phyloP scores from a whole-genome alignment of 2,888 invertebrate species.

The Xanthorhoe designata region DNA sequence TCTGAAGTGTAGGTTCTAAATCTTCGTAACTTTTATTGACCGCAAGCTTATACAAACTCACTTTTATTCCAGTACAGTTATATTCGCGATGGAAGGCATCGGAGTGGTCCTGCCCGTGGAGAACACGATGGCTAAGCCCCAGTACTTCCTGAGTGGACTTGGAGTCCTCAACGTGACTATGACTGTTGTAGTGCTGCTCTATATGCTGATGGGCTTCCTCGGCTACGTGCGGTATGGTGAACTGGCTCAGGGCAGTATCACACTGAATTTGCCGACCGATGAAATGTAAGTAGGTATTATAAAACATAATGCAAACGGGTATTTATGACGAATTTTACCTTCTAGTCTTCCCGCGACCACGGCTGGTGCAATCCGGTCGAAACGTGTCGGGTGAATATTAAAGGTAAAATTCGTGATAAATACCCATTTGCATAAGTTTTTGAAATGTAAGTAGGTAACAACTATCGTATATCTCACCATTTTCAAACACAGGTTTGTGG shows the following conservation, averaged over 20 bases:
- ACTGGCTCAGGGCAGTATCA: constrained; percentile 89
- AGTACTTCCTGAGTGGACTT: constrained; percentile 91
- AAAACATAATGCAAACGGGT: no score
- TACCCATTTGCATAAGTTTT: no score
- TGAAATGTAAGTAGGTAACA: no score
- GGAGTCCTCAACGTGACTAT: constrained; percentile 96
- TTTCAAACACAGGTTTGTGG: no score
- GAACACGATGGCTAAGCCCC: constrained; percentile 94
- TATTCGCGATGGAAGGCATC: constrained; percentile 99
- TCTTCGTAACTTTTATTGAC: no score
- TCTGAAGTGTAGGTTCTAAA: no score
- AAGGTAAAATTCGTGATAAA: no score
- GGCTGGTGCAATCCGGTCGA: no score
- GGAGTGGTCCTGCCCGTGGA: constrained; percentile 96
- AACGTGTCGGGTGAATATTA: no score
- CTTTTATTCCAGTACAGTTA: constrained; percentile 90
- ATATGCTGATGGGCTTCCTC: constrained; percentile 94
- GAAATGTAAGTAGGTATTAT: constrained; percentile 87
- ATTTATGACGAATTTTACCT: no score
- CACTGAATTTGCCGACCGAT: constrained; percentile 90
- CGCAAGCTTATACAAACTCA: background rate
- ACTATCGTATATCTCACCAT: no score
- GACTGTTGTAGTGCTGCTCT: constrained; percentile 92
- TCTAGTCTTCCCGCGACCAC: no score
- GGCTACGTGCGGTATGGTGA: constrained; percentile 95